These are phyloP conservation scores for Petrocephalus zakoni DNA, from an alignment of 2,113 vertebrate species.

Conservation along the genomic window DNA sequence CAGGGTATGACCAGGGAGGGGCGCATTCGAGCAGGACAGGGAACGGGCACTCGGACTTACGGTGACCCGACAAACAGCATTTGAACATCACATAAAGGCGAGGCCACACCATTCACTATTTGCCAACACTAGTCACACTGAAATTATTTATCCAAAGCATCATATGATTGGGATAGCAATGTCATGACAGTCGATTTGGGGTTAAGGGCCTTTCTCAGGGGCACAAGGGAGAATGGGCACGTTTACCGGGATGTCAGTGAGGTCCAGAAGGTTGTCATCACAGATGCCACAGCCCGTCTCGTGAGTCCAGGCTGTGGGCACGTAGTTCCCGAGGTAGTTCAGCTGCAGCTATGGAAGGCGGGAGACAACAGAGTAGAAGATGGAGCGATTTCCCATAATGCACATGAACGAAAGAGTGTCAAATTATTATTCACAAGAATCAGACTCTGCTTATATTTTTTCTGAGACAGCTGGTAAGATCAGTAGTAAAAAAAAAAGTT, in stretches of 20 bases:
- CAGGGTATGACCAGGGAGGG: background rate
- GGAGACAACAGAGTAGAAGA: background rate
- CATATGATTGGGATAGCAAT: background rate
- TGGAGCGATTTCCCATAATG: background rate
- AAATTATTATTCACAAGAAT: background rate
- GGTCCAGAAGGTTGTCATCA: conserved; percentile 45
- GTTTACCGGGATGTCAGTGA: conserved; percentile 49
- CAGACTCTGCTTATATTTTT: too few relatives aligned
- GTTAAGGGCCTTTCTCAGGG: background rate
- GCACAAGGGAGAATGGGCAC: background rate
- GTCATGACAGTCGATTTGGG: background rate
- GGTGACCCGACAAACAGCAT: background rate
- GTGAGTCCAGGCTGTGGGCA: conserved; percentile 69
- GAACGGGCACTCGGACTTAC: background rate
- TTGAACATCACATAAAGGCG: background rate
- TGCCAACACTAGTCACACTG: background rate
- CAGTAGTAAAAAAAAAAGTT: too few relatives aligned
- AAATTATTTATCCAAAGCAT: background rate
- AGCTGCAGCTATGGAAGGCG: conserved; percentile 60
- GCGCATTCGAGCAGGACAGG: background rate
- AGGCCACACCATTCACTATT: background rate
- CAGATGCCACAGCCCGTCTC: conserved; percentile 67
- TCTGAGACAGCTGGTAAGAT: too few relatives aligned
- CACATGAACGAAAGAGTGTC: background rate
- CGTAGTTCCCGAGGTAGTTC: conserved; percentile 72